Percentiles rank a stretch among this genome's conserved stretches.
These are phyloP conservation scores for Anthophora plumipes DNA, from an alignment of 2,888 invertebrate species.

Conservation along the genomic window DNA sequence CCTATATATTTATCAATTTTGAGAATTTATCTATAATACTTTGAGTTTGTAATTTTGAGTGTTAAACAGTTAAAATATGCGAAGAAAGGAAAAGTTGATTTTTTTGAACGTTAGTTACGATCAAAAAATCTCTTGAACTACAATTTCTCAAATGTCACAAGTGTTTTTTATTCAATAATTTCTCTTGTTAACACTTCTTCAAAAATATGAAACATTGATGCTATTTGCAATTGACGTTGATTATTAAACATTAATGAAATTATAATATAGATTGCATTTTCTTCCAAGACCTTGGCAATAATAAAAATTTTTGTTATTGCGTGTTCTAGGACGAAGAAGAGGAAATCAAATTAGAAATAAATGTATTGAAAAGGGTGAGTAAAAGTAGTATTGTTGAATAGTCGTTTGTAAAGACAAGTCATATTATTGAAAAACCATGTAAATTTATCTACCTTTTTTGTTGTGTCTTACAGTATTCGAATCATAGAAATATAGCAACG, in stretches of 20 bases:
- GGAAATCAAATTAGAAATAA: conserved; percentile 99
- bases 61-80: too few species aligned
- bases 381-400: background rate
- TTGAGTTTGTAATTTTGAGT: too few species aligned
- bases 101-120: too few species aligned
- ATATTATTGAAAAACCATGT: background rate
- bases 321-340: conserved; percentile 96
- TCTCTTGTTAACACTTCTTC: too few species aligned
- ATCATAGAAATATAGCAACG: conserved; percentile 99
- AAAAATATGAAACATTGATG: background rate
- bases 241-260: background rate
- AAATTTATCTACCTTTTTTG: background rate
- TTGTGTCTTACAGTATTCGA: conserved; percentile 91
- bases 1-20: too few species aligned
- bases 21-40: too few species aligned
- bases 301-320: conserved; percentile 39
- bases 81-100: too few species aligned
- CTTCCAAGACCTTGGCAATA: background rate
- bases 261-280: background rate
- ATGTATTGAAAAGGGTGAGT: conserved; percentile 96
- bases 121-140: background rate
- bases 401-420: background rate
- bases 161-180: background rate
- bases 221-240: background rate
- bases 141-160: background rate